Base-by-base conservation (phyloP, 30 jellyfish, hydroid and myxozoan genomes). In the Hydra vulgaris region DNA sequence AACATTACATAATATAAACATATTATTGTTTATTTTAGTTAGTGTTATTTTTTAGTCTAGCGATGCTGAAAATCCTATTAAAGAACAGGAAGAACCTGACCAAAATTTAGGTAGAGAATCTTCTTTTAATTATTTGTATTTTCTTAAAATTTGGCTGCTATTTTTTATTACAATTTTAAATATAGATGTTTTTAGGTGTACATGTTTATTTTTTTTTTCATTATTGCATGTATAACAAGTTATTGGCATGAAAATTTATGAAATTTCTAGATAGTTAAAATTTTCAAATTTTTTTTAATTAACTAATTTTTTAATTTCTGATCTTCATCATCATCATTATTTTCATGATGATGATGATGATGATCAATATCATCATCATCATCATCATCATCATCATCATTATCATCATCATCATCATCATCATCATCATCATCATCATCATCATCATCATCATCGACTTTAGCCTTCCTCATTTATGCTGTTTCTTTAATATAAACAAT, bases 341-440 rank as follows among this genome's bases (percentile, higher is more conserved):
- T 56, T 15, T 56, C n/a, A 56, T 56, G 17, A 56, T 56, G 16
- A 56, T 56, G 16, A 56, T 56, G 16, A 56, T 56, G 16, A 56
- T 56, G 16, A 56, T 56, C 22, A 71, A 17, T 71, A 71, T 71
- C 22, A 71, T 71, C 22, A 71, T 71, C 22, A 71, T 71, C 22
- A 71, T 71, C 22, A 71, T 71, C 22, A 71, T 71, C 22, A 71
- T 71, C 22, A 71, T 71, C 22, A 71, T 71, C 22, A 71, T 71
- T 71, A 71, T 71, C 22, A 71, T 71, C 22, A 71, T 71, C 22
- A 71, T 71, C 22, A 71, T 71, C 22, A 71, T 71, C 22, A 71
- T 71, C 22, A 71, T 71, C 22, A 71, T 71, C 22, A 71, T 71
- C 22, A 71, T 71, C 22, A 71, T 71, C 22, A 71, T 71, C 22